phyloP scores from a whole-genome alignment of 2,888 invertebrate species.

The Ectobius pallidus region DNA sequence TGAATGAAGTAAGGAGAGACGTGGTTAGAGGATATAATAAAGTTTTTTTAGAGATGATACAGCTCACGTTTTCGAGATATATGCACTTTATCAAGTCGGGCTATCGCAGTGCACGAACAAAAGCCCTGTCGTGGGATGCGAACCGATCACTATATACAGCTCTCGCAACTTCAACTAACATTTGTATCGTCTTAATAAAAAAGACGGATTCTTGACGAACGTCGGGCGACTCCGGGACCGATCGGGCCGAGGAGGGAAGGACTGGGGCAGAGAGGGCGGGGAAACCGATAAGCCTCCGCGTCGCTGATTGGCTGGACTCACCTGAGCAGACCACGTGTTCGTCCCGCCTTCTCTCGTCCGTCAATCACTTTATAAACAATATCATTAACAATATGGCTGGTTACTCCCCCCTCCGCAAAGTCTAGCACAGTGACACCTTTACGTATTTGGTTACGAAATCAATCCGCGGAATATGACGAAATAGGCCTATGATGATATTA shows the following conservation, averaged over 20 bases:
- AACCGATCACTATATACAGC: not conserved
- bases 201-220: constrained; percentile 3
- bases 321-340: not conserved
- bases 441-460: too few relatives aligned
- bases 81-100: too few relatives aligned
- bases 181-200: constrained; percentile 17
- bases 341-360: constrained; percentile 2
- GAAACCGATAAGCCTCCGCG: not conserved
- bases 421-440: too few relatives aligned
- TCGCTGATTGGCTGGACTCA: not conserved
- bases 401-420: too few relatives aligned
- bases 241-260: not conserved
- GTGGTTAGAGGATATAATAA: not conserved
- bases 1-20: not conserved
- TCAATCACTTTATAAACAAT: too few relatives aligned
- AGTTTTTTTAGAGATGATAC: too few relatives aligned
- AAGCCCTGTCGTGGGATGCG: not conserved
- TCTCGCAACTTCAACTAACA: too few relatives aligned
- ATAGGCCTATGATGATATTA: too few relatives aligned
- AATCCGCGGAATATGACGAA: too few relatives aligned
- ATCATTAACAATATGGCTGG: too few relatives aligned
- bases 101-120: not conserved
- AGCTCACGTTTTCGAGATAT: too few relatives aligned
- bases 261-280: not conserved
- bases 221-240: not conserved